Base-by-base conservation (phyloP, 2,888 invertebrate species). In the Phanerotoma sp. region DNA sequence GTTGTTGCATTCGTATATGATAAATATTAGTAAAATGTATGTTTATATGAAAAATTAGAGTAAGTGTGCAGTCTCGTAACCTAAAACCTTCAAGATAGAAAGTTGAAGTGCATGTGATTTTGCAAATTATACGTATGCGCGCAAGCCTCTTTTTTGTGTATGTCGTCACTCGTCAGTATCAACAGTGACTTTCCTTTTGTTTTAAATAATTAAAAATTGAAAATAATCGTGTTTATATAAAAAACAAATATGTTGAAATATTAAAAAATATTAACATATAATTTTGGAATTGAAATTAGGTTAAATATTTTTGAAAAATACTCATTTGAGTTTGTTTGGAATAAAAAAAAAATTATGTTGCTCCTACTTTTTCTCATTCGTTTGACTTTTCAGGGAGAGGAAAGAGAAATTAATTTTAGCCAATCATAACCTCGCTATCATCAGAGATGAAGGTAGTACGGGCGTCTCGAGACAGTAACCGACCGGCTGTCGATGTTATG, bases 51-150 rank as follows among this genome's bases (percentile, higher is more conserved):
- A 13, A 20, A 13, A 25, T 25, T 15, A 21, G 11, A n/a, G 9
- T 21, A 21, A 16, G 20, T 16, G 32, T 33, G 15, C 21, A 35
- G 15, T 21, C 11, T 25, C n/a, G 16, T 40, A n/a, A 28, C 16
- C 33, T 18, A 18, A 49, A 30, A 49, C 32, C 30, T 49, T 20
- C 40, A 18, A n/a, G 40, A 18, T 28, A 20, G 30, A 40, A 40
- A 16, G 16, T 40, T 25, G 15, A 9, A 38, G 38, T 25, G 49
- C 40, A 49, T 49, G n/a, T 49, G 38, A 38, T 49, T 25, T 28
- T 16, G 28, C 49, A 49, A 49, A 49, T 49, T 49, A 49, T 49
- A 38, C 28, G 25, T 45, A 20, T 18, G 30, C 20, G 28, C 49
- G 49, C 40, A 49, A 49, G 40, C 30, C 49, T 38, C n/a, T 18